Base-by-base conservation (phyloP, 2,113 vertebrate species). In the Globicephala melas region DNA sequence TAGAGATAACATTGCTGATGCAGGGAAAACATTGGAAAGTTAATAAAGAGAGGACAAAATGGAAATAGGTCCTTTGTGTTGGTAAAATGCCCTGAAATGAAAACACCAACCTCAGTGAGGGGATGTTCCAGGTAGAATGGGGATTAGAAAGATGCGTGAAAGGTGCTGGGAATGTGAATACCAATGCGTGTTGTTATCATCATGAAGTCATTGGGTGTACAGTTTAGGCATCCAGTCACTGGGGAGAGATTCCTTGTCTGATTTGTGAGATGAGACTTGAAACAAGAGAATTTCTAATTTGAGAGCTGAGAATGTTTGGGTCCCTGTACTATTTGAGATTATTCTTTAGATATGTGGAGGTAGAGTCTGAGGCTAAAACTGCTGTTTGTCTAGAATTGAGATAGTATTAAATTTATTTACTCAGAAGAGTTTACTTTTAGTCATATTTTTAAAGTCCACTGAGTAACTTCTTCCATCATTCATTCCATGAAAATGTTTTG, bases 391-490 rank as follows among this genome's bases (percentile, higher is more conserved):
- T 96, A 26, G 62, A 76, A 83, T 33, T 95, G 26, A 92, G 38
- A 41, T 67, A 88, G 13, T 62, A 65, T 89, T 82, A 77, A 67
- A 28, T 83, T 91, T 95, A 65, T 79, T 87, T 68, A 76, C 36
- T 81, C 25, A 20, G 23, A 85, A 81, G 41, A 44, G 47, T 76
- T 95, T 87, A 89, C 58, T 74, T 88, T 80, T 84, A 89, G 82
- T 94, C 38, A 83, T 91, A 33, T 74, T 95, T 95, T 84, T 65
- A 94, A 96, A 94, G 38, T 81, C 58, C 47, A 41, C 33, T 89
- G 73, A 87, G 26, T 91, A 80, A 93, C 38, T 83, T 87, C 36
- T 70, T 91, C 36, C 63, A 73, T 73, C 31, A 70, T 80, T 84
- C 89, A 74, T 90, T 76, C 17, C 80, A 71, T 86, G 89, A 58